Evolutionary conservation across 2,888 invertebrate genomes (phyloP).

Genomic region (Netelia inedita): DNA sequence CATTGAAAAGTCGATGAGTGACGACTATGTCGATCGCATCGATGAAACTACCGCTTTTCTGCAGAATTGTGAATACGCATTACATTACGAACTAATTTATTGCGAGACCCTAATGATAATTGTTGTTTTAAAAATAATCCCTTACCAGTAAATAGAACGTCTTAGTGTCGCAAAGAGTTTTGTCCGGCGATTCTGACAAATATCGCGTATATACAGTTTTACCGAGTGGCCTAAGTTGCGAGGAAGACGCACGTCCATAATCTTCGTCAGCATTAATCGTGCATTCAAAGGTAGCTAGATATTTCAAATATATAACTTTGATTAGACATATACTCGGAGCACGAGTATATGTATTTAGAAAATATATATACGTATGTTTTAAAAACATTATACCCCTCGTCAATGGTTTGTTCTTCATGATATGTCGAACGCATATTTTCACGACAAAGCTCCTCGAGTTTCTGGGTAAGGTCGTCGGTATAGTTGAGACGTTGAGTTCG

Average conservation of each 20-base stretch:
- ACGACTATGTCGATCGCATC: conserved; percentile 74
- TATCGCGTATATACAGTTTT: not conserved
- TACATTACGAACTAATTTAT: not conserved
- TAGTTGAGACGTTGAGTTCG: conserved; percentile 60
- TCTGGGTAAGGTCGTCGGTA: conserved; percentile 69
- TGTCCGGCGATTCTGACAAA: conserved; percentile 17
- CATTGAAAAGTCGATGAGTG: conserved; percentile 60
- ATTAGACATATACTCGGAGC: too few species aligned
- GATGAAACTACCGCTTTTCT: conserved; percentile 74
- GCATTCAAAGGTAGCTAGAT: conserved; percentile 64
- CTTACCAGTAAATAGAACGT: conserved; percentile 62
- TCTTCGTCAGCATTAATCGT: conserved; percentile 70
- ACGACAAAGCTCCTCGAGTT: conserved; percentile 71
- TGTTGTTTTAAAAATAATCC: conserved; percentile 5
- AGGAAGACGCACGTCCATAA: conserved; percentile 66
- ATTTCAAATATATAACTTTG: not conserved
- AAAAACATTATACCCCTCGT: conserved; percentile 1
- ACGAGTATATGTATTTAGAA: not conserved
- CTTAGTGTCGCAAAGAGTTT: conserved; percentile 51
- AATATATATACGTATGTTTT: not conserved
- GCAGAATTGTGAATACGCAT: not conserved
- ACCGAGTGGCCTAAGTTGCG: conserved; percentile 40
- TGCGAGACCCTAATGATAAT: not conserved
- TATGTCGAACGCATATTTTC: conserved; percentile 67
- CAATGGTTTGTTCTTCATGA: conserved; percentile 51